Evolutionary conservation across 2,888 invertebrate genomes (phyloP).

Genomic region (Drosophila neotestacea): DNA sequence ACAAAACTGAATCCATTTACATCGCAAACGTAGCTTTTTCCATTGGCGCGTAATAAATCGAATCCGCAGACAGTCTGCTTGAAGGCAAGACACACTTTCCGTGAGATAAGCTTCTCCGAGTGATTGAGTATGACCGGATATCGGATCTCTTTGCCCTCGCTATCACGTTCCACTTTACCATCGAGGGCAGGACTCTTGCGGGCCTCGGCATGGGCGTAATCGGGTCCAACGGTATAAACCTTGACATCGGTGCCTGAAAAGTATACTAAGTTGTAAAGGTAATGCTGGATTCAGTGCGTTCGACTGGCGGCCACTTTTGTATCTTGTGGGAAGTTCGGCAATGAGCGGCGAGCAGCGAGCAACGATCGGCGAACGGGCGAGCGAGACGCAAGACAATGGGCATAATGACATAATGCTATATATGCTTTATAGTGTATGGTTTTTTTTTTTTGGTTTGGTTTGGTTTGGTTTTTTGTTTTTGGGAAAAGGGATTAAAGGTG

Average conservation of each 20-base stretch:
- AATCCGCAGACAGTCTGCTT: conserved; percentile 99
- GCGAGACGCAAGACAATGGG: conserved; percentile 49
- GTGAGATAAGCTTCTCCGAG: conserved; percentile 98
- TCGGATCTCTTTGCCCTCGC: conserved; percentile 98
- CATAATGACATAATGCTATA: conserved; percentile 27
- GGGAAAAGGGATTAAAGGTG: neutral
- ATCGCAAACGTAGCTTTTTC: conserved; percentile 99
- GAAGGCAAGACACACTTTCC: conserved; percentile 98
- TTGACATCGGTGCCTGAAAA: conserved; percentile 89
- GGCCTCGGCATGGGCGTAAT: conserved; percentile 99
- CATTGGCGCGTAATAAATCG: conserved; percentile 98
- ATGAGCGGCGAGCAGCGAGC: conserved; percentile 42
- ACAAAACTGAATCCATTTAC: conserved; percentile 99
- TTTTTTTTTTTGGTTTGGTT: neutral
- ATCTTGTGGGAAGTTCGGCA: conserved; percentile 35
- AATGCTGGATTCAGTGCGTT: conserved; percentile 84
- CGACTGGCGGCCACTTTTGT: conserved; percentile 73
- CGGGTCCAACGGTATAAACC: conserved; percentile 99
- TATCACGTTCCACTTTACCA: conserved; percentile 99
- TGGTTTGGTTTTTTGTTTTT: too few species aligned
- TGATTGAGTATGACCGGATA: conserved; percentile 99
- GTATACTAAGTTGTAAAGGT: conserved; percentile 85
- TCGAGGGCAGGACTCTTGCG: conserved; percentile 99
- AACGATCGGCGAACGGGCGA: conserved; percentile 40
- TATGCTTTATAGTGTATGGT: conserved; percentile 8